Percentiles rank a stretch among this genome's conserved stretches.
These are phyloP conservation scores for Eidolon dupreanum DNA, from an alignment of 2,797 vertebrate species.

Conservation along the genomic window DNA sequence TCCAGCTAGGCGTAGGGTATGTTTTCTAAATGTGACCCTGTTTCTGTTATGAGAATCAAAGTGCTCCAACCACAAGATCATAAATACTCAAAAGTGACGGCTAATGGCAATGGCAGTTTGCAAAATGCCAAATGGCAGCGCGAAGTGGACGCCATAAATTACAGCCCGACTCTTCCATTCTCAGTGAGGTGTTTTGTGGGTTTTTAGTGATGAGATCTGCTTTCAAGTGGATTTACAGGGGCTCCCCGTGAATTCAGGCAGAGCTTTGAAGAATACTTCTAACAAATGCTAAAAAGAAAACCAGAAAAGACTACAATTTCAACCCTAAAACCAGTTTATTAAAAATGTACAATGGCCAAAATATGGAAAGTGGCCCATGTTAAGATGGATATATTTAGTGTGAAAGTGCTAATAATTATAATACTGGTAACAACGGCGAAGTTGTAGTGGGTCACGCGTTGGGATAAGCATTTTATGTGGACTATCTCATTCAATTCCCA, in stretches of 20 bases:
- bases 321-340: conserved; percentile 13
- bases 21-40: conserved; percentile 72
- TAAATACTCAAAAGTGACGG: conserved; percentile 73
- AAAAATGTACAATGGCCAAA: conserved; percentile 38
- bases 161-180: conserved; percentile 45
- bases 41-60: conserved; percentile 75
- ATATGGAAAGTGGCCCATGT: background rate
- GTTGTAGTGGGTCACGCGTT: background rate
- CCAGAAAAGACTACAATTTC: background rate
- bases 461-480: background rate
- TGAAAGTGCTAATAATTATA: background rate
- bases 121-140: conserved; percentile 69
- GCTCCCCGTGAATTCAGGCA: conserved; percentile 69
- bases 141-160: conserved; percentile 41
- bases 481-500: background rate
- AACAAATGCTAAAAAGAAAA: conserved; percentile 58
- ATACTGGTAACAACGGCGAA: background rate
- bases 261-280: conserved; percentile 53
- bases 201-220: conserved; percentile 68
- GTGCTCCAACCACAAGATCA: conserved; percentile 64
- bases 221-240: conserved; percentile 78
- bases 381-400: background rate
- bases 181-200: conserved; percentile 66
- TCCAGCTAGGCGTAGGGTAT: background rate
- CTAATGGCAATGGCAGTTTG: conserved; percentile 60